Evolutionary conservation across 2,113 vertebrate species (phyloP), one percentile per base, ranked within the genome.

Genomic region (Galbula dea): DNA sequence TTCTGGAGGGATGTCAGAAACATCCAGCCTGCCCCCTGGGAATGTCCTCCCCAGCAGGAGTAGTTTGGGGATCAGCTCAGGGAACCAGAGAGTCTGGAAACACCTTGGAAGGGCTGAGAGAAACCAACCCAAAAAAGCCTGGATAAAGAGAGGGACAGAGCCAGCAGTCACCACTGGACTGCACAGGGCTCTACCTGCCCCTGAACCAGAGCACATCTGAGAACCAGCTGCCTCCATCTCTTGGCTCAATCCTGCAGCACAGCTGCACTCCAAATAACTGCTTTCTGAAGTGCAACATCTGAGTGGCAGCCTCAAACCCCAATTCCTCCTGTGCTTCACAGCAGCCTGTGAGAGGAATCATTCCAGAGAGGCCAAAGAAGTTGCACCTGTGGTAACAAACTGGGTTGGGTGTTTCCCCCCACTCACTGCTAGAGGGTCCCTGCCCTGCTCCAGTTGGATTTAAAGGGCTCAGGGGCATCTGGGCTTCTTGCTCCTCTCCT

Each of bases 361-460:
- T 24, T 46, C 8, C 63, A 76, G 66, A 65, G 23, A 75, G 23
- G 39, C 55, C 84, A 46, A 55, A 26, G 23, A 7, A 55, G 11
- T 15, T 17, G 16, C 45, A 32, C 13, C 54, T 36, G 15, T 19
- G 52, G 12, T 2, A n/a, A 32, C 29, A 37, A 62, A 27, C 13
- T 12, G 36, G 17, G 4, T n/a, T n/a, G n/a, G n/a, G n/a, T n/a
- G n/a, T n/a, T 7, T 69, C 5, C 12, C 11, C 2, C 4, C 11
- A 15, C 12, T 23, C 13, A 0, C 41, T 37, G 63, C 58, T 1
- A 32, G 37, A 17, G n/a, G 6, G 32, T 19, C 20, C 27, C 46
- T 72, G 52, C 69, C 21, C 7, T 2, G 26, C 59, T 23, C 26
- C 23, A n/a, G 34, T 15, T 41, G 67, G 36, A 30, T 77, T 67